These are phyloP conservation scores for Malthinus seriepunctatus DNA, from an alignment of 2,888 invertebrate genomes.

Conservation along the genomic window DNA sequence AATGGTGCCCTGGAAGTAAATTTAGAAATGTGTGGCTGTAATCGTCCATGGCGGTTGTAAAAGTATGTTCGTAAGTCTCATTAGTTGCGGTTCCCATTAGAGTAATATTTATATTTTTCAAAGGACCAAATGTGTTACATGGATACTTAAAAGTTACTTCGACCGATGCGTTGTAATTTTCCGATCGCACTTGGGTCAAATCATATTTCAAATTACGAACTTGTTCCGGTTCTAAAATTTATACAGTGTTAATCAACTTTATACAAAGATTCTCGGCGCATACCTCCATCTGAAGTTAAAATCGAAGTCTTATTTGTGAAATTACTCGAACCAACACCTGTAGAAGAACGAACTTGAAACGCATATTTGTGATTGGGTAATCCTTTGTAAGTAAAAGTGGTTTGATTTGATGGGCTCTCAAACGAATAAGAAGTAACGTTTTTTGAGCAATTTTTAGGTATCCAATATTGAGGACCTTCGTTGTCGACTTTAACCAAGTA, in stretches of 20 bases:
- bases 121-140: constrained; percentile 22
- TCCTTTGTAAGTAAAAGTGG: constrained; percentile 15
- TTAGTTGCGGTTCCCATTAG: neutral
- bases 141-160: constrained; percentile 24
- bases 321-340: constrained; percentile 16
- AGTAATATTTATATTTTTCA: neutral
- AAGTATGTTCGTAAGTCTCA: neutral
- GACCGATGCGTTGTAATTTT: constrained; percentile 15
- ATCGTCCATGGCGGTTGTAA: neutral
- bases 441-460: constrained; percentile 18
- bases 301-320: neutral
- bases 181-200: constrained; percentile 1
- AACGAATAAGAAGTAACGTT: neutral
- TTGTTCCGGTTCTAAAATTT: constrained; percentile 19
- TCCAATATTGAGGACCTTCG: constrained; percentile 11
- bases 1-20: neutral
- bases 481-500: constrained; percentile 18
- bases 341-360: constrained; percentile 16
- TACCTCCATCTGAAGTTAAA: constrained; percentile 17
- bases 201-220: constrained; percentile 7
- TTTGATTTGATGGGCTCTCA: neutral
- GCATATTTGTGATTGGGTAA: constrained; percentile 20
- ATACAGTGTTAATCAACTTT: too few species aligned
- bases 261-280: too few species aligned
- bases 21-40: neutral